Conservation (phyloP, 2,797 vertebrate genomes). For the Enteromius treurensis region DNA sequence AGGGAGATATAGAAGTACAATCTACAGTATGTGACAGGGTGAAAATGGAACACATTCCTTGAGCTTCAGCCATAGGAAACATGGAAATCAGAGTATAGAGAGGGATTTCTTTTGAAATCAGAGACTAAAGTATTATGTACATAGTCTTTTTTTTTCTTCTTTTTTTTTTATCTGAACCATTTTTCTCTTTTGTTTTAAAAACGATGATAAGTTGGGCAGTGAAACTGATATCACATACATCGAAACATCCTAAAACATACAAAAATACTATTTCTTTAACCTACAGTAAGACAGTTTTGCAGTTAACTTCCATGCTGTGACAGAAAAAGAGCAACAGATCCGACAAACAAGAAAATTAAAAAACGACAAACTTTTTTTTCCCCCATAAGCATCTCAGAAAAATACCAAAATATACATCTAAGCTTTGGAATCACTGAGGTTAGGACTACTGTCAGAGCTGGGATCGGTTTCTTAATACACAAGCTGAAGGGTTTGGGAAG, state of each 20-base stretch:
- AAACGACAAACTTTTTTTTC: conserved; percentile 79
- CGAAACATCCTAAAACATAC: conserved; percentile 96
- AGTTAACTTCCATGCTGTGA: conserved; percentile 97
- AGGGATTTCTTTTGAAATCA: conserved; percentile 76
- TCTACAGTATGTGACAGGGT: conserved; percentile 71
- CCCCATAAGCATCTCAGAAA: conserved; percentile 92
- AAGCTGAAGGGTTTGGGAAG: conserved; percentile 93
- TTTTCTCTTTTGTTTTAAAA: conserved; percentile 71
- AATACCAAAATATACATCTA: conserved; percentile 99
- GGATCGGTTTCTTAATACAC: conserved; percentile 98
- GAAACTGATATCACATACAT: conserved; percentile 94
- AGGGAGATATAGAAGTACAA: conserved; percentile 67
- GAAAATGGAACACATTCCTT: conserved; percentile 73
- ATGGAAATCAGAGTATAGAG: conserved; percentile 77
- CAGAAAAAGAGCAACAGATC: conserved; percentile 93
- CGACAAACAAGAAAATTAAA: conserved; percentile 90
- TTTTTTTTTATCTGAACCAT: conserved; percentile 58
- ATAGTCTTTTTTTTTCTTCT: conserved; percentile 75
- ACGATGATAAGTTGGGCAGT: conserved; percentile 96
- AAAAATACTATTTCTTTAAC: conserved; percentile 99
- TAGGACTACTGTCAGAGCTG: conserved; percentile 99
- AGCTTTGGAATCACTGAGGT: conserved; percentile 99
- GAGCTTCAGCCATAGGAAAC: conserved; percentile 78
- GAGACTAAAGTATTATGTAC: conserved; percentile 89
- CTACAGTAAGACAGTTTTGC: conserved; percentile 99